phyloP scores from a whole-genome alignment of 2,797 vertebrate genomes.

The Poecilia picta region DNA sequence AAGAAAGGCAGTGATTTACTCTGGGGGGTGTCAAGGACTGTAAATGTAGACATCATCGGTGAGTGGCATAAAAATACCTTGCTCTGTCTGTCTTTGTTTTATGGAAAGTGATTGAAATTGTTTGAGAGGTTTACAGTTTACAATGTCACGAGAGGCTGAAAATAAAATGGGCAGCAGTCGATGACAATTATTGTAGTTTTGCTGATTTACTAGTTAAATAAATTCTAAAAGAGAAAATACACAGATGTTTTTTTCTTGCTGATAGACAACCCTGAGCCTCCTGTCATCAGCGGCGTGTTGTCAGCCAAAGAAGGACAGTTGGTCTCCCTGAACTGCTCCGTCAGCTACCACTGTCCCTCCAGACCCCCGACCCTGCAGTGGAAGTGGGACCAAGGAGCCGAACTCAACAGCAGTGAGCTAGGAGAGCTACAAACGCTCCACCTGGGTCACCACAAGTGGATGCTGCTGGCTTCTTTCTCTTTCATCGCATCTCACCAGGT shows the following conservation, averaged over 20 bases:
- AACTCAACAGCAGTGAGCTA: constrained; percentile 37
- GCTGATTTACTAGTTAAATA: not conserved
- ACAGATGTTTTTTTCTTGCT: not conserved
- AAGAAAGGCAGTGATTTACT: constrained; percentile 59
- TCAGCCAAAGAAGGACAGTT: constrained; percentile 74
- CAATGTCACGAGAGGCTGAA: not conserved
- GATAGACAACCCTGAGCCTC: constrained; percentile 73
- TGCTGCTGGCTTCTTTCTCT: constrained; percentile 67
- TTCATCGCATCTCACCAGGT: constrained; percentile 74
- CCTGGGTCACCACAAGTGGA: constrained; percentile 32
- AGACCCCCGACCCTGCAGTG: constrained; percentile 73
- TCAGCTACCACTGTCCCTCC: constrained; percentile 74
- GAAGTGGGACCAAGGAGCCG: constrained; percentile 71
- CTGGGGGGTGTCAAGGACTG: constrained; percentile 61
- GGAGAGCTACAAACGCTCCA: constrained; percentile 30
- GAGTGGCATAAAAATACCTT: constrained; percentile 29
- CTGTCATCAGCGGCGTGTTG: constrained; percentile 68
- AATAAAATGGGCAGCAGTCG: not conserved
- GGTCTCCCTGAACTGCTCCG: constrained; percentile 80
- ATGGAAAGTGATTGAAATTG: not conserved
- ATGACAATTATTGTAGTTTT: not conserved
- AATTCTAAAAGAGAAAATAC: not conserved
- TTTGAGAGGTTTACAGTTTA: not conserved
- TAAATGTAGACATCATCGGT: constrained; percentile 73
- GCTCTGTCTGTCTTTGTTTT: not conserved